These are phyloP conservation scores for Mionectes olivaceus DNA, from an alignment of 2,797 vertebrate species.

Conservation along the genomic window DNA sequence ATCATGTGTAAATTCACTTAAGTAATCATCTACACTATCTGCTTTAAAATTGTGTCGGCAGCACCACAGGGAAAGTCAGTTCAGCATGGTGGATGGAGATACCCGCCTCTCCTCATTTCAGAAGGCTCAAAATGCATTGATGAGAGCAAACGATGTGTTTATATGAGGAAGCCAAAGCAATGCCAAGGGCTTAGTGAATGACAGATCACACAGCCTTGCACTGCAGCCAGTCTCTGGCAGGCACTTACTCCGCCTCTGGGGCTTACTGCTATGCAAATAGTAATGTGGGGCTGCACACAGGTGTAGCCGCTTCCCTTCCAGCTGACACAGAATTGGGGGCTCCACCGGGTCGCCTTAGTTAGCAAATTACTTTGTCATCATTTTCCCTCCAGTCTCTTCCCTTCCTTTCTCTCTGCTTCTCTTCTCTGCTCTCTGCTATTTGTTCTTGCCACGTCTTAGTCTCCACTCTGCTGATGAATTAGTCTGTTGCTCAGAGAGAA, in stretches of 20 bases:
- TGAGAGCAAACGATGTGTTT: neutral
- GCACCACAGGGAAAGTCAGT: neutral
- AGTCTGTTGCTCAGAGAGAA: slow-evolving; percentile 49
- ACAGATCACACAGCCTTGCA: neutral
- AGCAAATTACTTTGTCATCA: slow-evolving; percentile 37
- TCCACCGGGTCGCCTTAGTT: neutral
- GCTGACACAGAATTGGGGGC: neutral
- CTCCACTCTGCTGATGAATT: slow-evolving; percentile 45
- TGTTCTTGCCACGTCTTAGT: slow-evolving; percentile 25
- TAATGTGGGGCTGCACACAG: neutral
- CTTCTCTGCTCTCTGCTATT: slow-evolving; percentile 4
- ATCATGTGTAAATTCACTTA: slow-evolving; percentile 68
- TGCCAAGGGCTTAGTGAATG: neutral
- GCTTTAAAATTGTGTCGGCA: slow-evolving; percentile 26
- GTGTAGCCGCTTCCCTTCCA: neutral
- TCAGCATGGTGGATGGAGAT: neutral
- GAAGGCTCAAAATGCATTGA: neutral
- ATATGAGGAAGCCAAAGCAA: neutral
- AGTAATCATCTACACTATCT: slow-evolving; percentile 49
- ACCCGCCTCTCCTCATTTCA: neutral
- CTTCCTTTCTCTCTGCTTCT: neutral
- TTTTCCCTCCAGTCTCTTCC: slow-evolving; percentile 19
- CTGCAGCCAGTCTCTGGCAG: neutral
- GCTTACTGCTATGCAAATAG: neutral
- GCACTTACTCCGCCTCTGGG: neutral